Percentiles rank a stretch among this genome's conserved stretches.
Conservation (phyloP, 1,140 invertebrate genomes). For the Calycopis cecrops region DNA sequence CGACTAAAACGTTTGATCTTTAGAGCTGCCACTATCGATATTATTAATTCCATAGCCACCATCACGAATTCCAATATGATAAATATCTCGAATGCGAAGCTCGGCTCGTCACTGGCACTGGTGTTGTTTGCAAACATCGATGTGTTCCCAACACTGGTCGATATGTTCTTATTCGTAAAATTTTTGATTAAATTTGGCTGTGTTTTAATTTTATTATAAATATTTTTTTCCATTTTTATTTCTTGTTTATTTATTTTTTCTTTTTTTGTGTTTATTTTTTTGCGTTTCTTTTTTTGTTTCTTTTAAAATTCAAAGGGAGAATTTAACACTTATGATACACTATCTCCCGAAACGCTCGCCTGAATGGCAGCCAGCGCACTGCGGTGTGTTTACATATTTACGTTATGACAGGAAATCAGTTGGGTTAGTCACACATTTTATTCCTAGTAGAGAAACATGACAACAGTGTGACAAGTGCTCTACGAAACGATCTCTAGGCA, state of each 20-base stretch:
- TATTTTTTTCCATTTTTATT: no score
- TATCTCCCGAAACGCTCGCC: background rate
- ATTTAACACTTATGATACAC: no score
- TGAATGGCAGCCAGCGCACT: background rate
- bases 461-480: background rate
- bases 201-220: no score
- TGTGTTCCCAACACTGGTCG: no score
- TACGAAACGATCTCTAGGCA: background rate
- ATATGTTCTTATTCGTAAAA: no score
- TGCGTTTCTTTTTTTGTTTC: no score
- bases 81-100: constrained; percentile 29
- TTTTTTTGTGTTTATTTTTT: no score
- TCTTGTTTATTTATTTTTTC: no score
- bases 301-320: no score
- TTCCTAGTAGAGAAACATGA: constrained; percentile 1
- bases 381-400: background rate
- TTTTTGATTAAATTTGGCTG: no score
- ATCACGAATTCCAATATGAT: constrained; percentile 53
- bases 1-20: constrained; percentile 47
- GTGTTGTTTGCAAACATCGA: no score
- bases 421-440: background rate
- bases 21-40: constrained; percentile 43
- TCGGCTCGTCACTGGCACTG: no score
- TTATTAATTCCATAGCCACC: constrained; percentile 46
- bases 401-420: constrained; percentile 2